phyloP scores from a whole-genome alignment of 2,888 invertebrate genomes.

The Dasypogon diadema region DNA sequence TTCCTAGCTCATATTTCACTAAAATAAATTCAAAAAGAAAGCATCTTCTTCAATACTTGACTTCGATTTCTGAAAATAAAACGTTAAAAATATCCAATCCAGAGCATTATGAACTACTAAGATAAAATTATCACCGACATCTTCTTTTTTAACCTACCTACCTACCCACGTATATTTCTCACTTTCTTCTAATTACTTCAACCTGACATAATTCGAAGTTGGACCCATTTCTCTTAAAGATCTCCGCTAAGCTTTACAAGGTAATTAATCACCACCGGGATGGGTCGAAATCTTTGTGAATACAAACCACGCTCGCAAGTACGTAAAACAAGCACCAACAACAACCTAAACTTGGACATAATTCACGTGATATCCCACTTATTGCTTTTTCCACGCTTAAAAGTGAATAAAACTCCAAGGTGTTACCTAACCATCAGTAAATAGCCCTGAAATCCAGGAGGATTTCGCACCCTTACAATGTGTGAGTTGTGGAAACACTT shows the following conservation, averaged over 20 bases:
- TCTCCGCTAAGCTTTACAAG: background rate
- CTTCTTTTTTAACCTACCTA: no score
- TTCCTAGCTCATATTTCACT: no score
- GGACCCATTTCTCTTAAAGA: slow-evolving; percentile 7
- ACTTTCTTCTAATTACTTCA: background rate
- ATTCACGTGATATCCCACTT: slow-evolving; percentile 55
- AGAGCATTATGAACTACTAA: no score
- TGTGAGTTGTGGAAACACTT: background rate
- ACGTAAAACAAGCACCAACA: slow-evolving; percentile 19
- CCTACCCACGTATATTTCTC: no score
- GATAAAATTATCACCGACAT: no score
- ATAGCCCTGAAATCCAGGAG: slow-evolving; percentile 17
- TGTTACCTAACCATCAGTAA: slow-evolving; percentile 40
- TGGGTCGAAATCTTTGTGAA: background rate
- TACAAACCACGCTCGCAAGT: background rate
- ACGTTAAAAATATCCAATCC: no score
- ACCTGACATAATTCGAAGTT: background rate
- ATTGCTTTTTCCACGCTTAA: slow-evolving; percentile 53
- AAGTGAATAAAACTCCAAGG: slow-evolving; percentile 55
- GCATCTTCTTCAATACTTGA: no score
- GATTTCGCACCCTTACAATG: background rate
- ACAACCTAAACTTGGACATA: slow-evolving; percentile 47
- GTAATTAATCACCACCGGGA: slow-evolving; percentile 43
- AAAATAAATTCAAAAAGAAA: no score
- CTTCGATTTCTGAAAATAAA: no score